Conservation (phyloP, 2,888 invertebrate genomes). For the Erebia epiphron region DNA sequence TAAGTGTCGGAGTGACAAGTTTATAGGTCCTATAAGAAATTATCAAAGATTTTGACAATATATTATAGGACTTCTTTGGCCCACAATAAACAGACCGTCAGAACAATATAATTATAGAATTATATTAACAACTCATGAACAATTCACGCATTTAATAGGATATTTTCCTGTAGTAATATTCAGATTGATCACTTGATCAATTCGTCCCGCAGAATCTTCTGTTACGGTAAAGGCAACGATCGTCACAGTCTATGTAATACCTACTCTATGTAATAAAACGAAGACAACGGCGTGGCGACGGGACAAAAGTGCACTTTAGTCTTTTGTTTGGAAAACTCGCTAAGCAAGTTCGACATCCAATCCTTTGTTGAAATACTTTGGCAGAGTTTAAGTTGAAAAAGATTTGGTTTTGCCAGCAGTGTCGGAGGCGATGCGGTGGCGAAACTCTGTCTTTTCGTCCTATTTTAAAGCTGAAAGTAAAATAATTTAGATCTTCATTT, state of each 20-base stretch:
- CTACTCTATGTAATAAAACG: conserved; percentile 26
- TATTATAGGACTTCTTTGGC: too few relatives aligned
- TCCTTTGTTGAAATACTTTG: conserved; percentile 75
- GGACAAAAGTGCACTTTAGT: conserved; percentile 60
- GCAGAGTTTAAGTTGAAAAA: conserved; percentile 55
- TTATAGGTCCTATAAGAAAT: too few relatives aligned
- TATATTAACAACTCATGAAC: too few relatives aligned
- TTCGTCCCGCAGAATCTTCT: too few relatives aligned
- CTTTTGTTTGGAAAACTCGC: conserved; percentile 70
- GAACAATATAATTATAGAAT: too few relatives aligned
- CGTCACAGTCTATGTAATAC: neutral
- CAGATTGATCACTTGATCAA: too few relatives aligned
- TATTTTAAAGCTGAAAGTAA: conserved; percentile 5
- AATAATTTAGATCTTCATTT: neutral
- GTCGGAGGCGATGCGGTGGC: conserved; percentile 12
- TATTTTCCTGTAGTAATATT: too few relatives aligned
- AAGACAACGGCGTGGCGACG: conserved; percentile 34
- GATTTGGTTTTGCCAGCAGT: conserved; percentile 36
- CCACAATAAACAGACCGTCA: too few relatives aligned
- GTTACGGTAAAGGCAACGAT: too few relatives aligned
- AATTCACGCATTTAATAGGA: too few relatives aligned
- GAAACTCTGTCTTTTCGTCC: conserved; percentile 10
- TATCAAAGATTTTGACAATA: too few relatives aligned
- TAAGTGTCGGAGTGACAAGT: too few relatives aligned
- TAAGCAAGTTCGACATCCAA: conserved; percentile 77